phyloP scores from a whole-genome alignment of 2,888 invertebrate genomes.

The Parochlus steinenii region DNA sequence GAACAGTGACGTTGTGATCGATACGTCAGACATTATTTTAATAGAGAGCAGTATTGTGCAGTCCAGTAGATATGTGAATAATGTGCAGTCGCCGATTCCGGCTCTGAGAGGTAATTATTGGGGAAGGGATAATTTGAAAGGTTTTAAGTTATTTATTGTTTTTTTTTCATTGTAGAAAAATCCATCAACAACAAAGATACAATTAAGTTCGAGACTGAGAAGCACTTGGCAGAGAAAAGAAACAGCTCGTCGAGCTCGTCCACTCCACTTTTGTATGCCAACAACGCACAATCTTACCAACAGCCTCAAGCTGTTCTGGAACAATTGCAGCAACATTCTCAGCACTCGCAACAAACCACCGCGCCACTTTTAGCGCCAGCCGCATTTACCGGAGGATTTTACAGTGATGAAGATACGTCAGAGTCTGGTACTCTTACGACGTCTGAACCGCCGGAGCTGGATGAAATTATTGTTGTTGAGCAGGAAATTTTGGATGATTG shows the following conservation, averaged over 20 bases:
- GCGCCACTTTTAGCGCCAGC: background rate
- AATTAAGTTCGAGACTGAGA: conserved; percentile 9
- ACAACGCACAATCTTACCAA: conserved; percentile 10
- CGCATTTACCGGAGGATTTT: background rate
- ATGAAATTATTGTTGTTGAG: background rate
- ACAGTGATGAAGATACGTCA: background rate
- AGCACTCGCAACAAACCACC: conserved; percentile 8
- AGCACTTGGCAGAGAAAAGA: conserved; percentile 3
- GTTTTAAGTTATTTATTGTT: too few relatives aligned
- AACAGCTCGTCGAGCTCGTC: conserved; percentile 8
- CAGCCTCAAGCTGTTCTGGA: background rate
- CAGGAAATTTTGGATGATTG: background rate
- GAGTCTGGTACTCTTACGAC: too few relatives aligned
- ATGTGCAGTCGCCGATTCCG: too few relatives aligned
- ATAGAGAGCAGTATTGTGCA: too few relatives aligned
- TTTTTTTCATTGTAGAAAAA: too few relatives aligned
- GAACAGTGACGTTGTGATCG: conserved; percentile 1
- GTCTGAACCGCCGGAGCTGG: too few relatives aligned
- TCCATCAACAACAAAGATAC: conserved; percentile 4
- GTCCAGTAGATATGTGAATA: too few relatives aligned
- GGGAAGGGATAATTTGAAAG: too few relatives aligned
- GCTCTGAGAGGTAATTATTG: too few relatives aligned
- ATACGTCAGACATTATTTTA: conserved; percentile 3
- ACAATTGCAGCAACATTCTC: conserved; percentile 9
- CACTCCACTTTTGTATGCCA: conserved; percentile 9